phyloP scores from a whole-genome alignment of 1,140 invertebrate species.

The Trichogramma pretiosum region DNA sequence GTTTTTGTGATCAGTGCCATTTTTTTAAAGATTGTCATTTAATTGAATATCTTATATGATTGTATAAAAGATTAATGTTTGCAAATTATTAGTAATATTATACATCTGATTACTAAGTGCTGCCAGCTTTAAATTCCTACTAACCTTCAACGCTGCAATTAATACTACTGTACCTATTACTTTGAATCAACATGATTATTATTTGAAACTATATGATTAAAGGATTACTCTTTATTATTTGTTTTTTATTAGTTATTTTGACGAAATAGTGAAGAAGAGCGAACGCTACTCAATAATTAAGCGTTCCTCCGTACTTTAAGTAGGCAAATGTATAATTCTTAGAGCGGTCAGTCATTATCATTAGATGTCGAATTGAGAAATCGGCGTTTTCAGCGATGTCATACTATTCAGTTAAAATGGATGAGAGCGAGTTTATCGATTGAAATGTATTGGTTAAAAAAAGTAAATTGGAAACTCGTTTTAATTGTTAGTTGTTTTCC shows the following conservation, averaged over 20 bases:
- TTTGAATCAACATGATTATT: conserved; percentile 40
- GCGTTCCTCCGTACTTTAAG: conserved; percentile 27
- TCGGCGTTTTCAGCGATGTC: too few relatives aligned
- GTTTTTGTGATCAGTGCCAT: conserved; percentile 35
- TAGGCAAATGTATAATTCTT: conserved; percentile 33
- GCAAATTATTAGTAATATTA: conserved; percentile 26
- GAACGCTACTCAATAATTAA: too few relatives aligned
- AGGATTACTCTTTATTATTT: conserved; percentile 33
- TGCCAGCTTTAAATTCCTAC: too few relatives aligned
- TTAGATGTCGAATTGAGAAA: conserved; percentile 23
- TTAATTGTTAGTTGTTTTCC: conserved; percentile 34
- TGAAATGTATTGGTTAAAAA: conserved; percentile 17
- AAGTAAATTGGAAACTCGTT: conserved; percentile 17
- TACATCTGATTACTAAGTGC: conserved; percentile 41
- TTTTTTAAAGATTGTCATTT: conserved; percentile 41
- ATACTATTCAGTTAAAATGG: too few relatives aligned
- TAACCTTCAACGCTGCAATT: too few relatives aligned
- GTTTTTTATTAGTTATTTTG: conserved; percentile 42
- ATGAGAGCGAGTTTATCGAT: too few relatives aligned
- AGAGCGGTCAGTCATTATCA: conserved; percentile 38
- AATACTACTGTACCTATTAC: too few relatives aligned
- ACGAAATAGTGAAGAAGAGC: conserved; percentile 10
- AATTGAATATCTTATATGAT: conserved; percentile 32
- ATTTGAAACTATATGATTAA: conserved; percentile 22
- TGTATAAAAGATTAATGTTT: too few relatives aligned